phyloP scores from a whole-genome alignment of 2,797 vertebrate species.

The Megalops cyprinoides region DNA sequence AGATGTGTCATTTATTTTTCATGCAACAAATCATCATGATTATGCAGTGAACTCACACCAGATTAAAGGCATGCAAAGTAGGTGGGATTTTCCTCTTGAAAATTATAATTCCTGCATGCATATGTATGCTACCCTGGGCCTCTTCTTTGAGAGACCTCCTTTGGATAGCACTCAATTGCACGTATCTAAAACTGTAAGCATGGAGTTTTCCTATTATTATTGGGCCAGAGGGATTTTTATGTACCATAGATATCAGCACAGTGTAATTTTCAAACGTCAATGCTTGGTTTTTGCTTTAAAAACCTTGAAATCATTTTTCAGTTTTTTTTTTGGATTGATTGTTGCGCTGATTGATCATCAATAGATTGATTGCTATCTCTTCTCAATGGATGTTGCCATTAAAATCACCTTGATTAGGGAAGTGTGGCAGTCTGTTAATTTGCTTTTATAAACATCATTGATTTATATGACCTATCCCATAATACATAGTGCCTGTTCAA shows the following conservation, averaged over 20 bases:
- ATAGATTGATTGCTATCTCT: conserved; percentile 1
- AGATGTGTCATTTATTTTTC: background rate
- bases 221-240: background rate
- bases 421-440: background rate
- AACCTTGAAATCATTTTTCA: conserved; percentile 7
- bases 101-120: background rate
- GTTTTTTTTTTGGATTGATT: background rate
- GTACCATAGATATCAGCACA: background rate
- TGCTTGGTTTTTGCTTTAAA: too few relatives aligned
- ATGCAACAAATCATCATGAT: background rate
- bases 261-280: too few relatives aligned
- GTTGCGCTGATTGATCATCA: conserved; percentile 10
- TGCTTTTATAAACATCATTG: background rate
- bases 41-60: too few relatives aligned
- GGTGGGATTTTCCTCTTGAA: background rate
- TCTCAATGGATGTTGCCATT: conserved; percentile 18
- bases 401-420: conserved; percentile 4
- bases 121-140: background rate
- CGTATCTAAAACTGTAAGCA: background rate
- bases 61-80: too few relatives aligned
- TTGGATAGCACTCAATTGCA: background rate
- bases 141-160: background rate
- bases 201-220: background rate
- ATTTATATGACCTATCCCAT: background rate
- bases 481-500: background rate